phyloP scores from a whole-genome alignment of 2,113 vertebrate species.

The Ondatra zibethicus region DNA sequence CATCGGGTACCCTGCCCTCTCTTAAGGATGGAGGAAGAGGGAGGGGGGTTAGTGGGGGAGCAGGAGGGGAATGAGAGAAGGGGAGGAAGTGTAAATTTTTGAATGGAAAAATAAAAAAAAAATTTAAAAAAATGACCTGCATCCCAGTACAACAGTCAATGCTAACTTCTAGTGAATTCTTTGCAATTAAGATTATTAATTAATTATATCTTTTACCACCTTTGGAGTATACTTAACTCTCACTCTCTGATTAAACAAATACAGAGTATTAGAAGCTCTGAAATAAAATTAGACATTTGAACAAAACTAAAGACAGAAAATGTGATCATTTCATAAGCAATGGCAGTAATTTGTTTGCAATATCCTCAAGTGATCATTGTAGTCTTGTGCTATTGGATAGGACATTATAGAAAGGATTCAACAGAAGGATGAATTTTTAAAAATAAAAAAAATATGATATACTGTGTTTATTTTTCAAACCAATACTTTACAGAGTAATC shows the following conservation, averaged over 20 bases:
- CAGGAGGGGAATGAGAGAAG: no score
- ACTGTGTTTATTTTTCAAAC: background rate
- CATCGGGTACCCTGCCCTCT: no score
- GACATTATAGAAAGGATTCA: background rate
- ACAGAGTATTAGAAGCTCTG: background rate
- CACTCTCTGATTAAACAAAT: background rate
- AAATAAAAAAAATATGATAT: background rate
- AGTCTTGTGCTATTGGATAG: background rate
- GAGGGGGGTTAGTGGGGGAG: no score
- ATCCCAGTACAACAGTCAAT: background rate
- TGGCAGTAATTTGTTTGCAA: background rate
- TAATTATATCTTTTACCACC: background rate
- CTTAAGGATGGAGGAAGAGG: no score
- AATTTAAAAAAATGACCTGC: background rate
- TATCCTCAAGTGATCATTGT: background rate
- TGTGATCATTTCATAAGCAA: background rate
- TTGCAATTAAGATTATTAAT: background rate
- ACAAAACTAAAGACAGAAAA: background rate
- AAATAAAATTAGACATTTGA: background rate
- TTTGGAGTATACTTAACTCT: background rate
- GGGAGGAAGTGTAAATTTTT: no score
- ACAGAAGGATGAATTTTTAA: background rate
- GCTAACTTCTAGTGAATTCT: background rate
- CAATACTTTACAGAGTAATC: background rate
- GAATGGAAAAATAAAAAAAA: no score